A percentile compares a stretch with the other conserved stretches of the same genome.
Evolutionary conservation across 1,140 invertebrate species (phyloP).

Genomic region (Hyles vespertilio): DNA sequence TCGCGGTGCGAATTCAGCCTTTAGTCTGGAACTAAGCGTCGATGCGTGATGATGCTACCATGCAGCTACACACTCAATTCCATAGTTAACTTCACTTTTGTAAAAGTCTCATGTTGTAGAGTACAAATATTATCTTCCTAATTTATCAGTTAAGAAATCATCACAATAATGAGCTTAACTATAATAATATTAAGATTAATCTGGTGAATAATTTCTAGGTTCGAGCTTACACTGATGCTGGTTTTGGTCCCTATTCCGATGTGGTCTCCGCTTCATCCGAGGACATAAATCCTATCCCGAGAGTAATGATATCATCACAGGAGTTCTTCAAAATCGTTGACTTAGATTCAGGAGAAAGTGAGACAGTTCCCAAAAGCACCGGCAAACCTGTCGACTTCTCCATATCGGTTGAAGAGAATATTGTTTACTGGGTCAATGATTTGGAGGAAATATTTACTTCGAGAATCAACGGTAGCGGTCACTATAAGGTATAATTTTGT

Average conservation of each 20-base stretch:
- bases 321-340: conserved; percentile 85
- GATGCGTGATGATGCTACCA: too few species aligned
- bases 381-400: conserved; percentile 79
- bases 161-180: too few species aligned
- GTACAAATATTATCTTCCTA: too few species aligned
- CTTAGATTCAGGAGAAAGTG: conserved; percentile 80
- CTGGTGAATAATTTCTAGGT: conserved; percentile 75
- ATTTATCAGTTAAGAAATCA: too few species aligned
- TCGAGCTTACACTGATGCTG: conserved; percentile 85
- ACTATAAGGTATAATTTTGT: conserved; percentile 54
- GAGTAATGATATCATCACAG: conserved; percentile 83
- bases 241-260: conserved; percentile 81
- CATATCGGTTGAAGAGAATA: conserved; percentile 81
- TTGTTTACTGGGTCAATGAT: conserved; percentile 90
- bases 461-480: conserved; percentile 73
- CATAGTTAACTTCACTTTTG: too few species aligned
- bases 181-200: background rate
- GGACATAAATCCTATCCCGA: conserved; percentile 85
- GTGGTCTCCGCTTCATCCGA: conserved; percentile 79
- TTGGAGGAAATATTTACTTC: conserved; percentile 85
- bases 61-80: too few species aligned
- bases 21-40: too few species aligned
- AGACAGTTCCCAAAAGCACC: conserved; percentile 77
- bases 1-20: too few species aligned
- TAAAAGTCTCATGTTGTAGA: too few species aligned